phyloP scores from a whole-genome alignment of 2,888 invertebrate species.

The Melikaiella ostensackeni region DNA sequence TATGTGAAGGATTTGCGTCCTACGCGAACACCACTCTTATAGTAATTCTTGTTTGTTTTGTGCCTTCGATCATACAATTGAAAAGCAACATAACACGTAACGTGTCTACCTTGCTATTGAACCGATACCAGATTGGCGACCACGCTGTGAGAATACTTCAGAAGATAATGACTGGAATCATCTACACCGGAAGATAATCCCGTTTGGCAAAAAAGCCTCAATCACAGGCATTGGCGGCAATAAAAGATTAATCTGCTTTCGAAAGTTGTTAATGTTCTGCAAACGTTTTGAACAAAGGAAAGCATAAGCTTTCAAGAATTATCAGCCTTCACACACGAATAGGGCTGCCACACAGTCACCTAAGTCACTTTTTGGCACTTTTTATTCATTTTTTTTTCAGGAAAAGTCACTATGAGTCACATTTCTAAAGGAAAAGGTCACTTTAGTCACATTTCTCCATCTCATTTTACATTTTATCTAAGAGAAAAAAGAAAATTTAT shows the following conservation, averaged over 20 bases:
- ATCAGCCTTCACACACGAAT: too few relatives aligned
- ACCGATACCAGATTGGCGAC: constrained; percentile 15
- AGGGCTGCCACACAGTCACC: too few relatives aligned
- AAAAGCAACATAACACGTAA: constrained; percentile 43
- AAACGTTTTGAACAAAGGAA: constrained; percentile 16
- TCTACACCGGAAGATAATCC: constrained; percentile 29
- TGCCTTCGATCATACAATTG: constrained; percentile 47
- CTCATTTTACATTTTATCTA: too few relatives aligned
- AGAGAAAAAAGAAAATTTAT: too few relatives aligned
- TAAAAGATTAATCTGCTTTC: constrained; percentile 33
- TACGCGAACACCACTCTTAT: constrained; percentile 48
- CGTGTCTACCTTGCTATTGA: constrained; percentile 34
- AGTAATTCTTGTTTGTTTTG: constrained; percentile 67
- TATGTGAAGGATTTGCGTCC: constrained; percentile 34
- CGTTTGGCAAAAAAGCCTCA: not conserved
- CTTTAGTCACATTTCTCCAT: too few relatives aligned
- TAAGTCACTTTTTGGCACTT: too few relatives aligned
- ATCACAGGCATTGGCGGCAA: constrained; percentile 33
- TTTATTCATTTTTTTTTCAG: too few relatives aligned
- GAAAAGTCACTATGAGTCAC: too few relatives aligned
- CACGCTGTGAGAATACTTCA: constrained; percentile 9
- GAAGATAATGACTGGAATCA: constrained; percentile 35
- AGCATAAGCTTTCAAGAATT: not conserved
- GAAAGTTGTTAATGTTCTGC: constrained; percentile 26
- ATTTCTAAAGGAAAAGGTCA: too few relatives aligned